Evolutionary conservation across 2,888 invertebrate genomes (phyloP).

Genomic region (Lepidochrysops patricia): DNA sequence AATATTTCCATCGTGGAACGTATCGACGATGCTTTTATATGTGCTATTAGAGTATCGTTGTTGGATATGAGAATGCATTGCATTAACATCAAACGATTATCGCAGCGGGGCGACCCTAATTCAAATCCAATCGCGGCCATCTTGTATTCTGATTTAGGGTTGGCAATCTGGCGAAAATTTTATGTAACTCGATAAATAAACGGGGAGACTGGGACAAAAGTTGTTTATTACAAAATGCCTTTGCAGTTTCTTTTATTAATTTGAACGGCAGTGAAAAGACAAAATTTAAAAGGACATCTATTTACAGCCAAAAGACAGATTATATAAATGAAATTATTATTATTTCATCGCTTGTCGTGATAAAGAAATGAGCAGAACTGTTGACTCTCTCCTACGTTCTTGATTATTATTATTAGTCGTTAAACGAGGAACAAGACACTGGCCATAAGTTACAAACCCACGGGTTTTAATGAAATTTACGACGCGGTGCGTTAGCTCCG

Average conservation of each 20-base stretch:
- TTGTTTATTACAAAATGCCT: background rate
- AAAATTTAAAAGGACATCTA: no score
- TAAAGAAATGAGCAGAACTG: background rate
- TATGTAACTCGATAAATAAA: background rate
- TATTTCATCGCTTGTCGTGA: background rate
- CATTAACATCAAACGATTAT: background rate
- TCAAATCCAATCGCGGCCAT: background rate
- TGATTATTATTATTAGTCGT: background rate
- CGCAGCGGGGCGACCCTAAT: constrained; percentile 7
- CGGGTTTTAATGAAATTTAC: background rate
- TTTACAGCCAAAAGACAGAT: background rate
- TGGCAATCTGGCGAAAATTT: background rate
- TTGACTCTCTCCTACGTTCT: background rate
- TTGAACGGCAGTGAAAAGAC: background rate
- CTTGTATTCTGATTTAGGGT: constrained; percentile 1
- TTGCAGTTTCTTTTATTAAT: background rate
- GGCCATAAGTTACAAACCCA: background rate
- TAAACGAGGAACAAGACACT: background rate
- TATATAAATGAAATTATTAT: no score
- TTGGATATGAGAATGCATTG: constrained; percentile 1
- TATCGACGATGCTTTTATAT: background rate
- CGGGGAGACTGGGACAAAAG: background rate
- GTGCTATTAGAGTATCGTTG: background rate
- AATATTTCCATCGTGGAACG: background rate
- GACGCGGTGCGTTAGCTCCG: background rate